Conservation (phyloP, 1,140 invertebrate species). For the Drosophila elegans region DNA sequence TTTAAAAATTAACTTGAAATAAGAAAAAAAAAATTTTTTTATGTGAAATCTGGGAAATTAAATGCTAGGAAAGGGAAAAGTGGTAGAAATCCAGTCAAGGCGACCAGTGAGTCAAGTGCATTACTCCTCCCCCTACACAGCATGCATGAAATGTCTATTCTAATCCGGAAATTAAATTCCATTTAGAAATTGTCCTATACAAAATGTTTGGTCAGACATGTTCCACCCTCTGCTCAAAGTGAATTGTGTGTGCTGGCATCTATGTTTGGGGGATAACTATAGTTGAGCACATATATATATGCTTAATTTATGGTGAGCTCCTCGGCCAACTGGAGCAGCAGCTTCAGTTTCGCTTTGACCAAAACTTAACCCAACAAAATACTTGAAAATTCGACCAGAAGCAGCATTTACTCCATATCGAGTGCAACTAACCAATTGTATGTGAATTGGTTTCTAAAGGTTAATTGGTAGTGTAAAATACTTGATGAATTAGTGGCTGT, state of each 20-base stretch:
- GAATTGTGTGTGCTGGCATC: constrained; percentile 14
- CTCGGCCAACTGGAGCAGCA: constrained; percentile 13
- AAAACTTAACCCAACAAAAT: constrained; percentile 51
- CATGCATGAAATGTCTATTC: constrained; percentile 79
- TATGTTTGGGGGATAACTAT: constrained; percentile 21
- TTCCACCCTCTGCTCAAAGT: constrained; percentile 2
- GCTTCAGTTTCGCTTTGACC: constrained; percentile 23
- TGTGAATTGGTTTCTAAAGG: constrained; percentile 1
- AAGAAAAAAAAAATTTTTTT: neutral
- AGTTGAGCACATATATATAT: constrained; percentile 42
- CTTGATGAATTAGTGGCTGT: neutral
- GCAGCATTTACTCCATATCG: constrained; percentile 8
- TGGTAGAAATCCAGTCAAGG: constrained; percentile 12
- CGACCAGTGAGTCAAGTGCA: constrained; percentile 33
- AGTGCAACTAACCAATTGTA: constrained; percentile 29
- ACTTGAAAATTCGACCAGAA: constrained; percentile 19
- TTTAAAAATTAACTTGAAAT: neutral
- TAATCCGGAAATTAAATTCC: constrained; percentile 84
- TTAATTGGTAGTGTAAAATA: neutral
- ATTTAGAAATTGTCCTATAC: constrained; percentile 78
- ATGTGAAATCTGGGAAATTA: constrained; percentile 17
- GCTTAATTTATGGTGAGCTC: constrained; percentile 57
- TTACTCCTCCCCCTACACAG: constrained; percentile 26
- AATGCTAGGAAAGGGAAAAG: neutral
- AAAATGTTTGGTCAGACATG: constrained; percentile 55